Percentiles rank a stretch among this genome's conserved stretches.
Conservation (phyloP, 2,113 vertebrate species). For the Phrynosoma blainvillii region DNA sequence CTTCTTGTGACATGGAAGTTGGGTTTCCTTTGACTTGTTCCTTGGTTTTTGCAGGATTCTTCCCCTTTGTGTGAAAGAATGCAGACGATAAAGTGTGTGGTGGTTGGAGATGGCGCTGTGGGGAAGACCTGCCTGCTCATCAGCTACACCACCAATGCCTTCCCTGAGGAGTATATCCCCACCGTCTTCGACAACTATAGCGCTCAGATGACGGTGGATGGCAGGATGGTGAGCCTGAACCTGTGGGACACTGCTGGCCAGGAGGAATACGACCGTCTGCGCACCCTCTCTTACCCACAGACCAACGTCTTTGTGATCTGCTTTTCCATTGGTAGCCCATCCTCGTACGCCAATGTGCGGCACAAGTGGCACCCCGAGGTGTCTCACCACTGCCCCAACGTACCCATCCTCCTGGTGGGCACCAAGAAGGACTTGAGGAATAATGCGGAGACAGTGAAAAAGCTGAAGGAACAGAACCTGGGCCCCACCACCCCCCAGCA, state of each 20-base stretch:
- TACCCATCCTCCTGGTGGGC: constrained; percentile 91
- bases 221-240: constrained; percentile 90
- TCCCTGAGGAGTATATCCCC: constrained; percentile 94
- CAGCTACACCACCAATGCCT: constrained; percentile 94
- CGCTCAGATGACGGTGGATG: constrained; percentile 93
- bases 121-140: constrained; percentile 97
- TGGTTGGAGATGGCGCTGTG: constrained; percentile 93
- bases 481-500: constrained; percentile 89
- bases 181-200: constrained; percentile 97
- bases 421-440: constrained; percentile 90
- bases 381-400: constrained; percentile 91
- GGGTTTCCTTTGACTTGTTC: constrained; percentile 32
- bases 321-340: constrained; percentile 92
- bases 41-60: constrained; percentile 50
- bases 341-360: constrained; percentile 90
- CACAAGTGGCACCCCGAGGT: constrained; percentile 96
- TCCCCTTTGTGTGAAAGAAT: constrained; percentile 80
- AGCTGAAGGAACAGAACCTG: constrained; percentile 91
- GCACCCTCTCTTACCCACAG: constrained; percentile 91
- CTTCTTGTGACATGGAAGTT: not conserved
- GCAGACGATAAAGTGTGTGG: constrained; percentile 96
- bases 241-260: constrained; percentile 96
- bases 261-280: constrained; percentile 92
- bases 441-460: constrained; percentile 90
- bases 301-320: constrained; percentile 95